Evolutionary conservation across 2,113 vertebrate genomes (phyloP), one percentile per base, ranked within the genome.

Genomic region (Abramis brama): DNA sequence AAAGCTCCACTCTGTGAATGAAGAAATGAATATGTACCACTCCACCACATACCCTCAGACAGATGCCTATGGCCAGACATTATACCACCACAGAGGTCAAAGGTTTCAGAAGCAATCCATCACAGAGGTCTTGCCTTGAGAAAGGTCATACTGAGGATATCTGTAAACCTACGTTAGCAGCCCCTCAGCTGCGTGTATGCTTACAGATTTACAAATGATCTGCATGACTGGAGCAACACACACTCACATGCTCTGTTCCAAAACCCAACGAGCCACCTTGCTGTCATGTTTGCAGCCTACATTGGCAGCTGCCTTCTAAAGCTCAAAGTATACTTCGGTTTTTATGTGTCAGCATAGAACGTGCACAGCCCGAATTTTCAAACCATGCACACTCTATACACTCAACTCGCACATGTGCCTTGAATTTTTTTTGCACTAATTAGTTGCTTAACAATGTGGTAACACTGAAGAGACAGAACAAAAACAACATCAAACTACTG

Each of bases 91-190:
- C 30, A 45, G 57, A 82, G 52, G 79, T 52, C 79, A 86, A 77
- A 86, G 85, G 66, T 86, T 71, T 33, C 36, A 43, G 27, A 66
- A 71, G 74, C 50, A 84, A 85, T 84, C 73, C 74, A 75, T 79
- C 84, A 64, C 27, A 64, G 68, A 50, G 27, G 45, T 83, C 80
- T 73, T 80, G 68, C 64, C n/a, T 59, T 60, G 39, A 74, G 76
- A 84, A 71, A 81, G 71, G 52, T 83, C 74, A 84, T 70, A 36
- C 19, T 52, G 70, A 62, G 85, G 36, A 60, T 47, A 74, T 45
- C 39, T 79, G 62, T 59, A 79, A n/a, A 59, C 33, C 75, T 78
- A 84, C 12, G 19, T 62, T 59, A 25, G n/a, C 79, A 84, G 36
- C n/a, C 59, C 43, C 47, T 43, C 19, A 66, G n/a, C 62, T 57